These are phyloP conservation scores for Notolepis coatsorum DNA, from an alignment of 2,797 vertebrate genomes.

Conservation along the genomic window DNA sequence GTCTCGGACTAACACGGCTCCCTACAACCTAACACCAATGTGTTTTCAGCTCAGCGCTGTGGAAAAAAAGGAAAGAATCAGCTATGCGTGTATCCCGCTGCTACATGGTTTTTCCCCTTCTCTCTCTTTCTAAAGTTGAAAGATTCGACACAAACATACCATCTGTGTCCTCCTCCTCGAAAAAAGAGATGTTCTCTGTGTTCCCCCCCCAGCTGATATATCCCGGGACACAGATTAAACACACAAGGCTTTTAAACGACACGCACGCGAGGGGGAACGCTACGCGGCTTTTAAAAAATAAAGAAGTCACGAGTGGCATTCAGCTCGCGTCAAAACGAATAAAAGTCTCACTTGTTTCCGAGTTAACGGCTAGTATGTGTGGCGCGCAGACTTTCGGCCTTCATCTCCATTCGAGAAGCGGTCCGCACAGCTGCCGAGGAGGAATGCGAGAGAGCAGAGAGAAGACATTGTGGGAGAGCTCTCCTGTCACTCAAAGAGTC, in stretches of 20 bases:
- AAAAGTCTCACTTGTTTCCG: conserved; percentile 72
- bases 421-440: conserved; percentile 77
- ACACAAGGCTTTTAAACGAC: conserved; percentile 45
- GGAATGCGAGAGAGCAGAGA: conserved; percentile 80
- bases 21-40: conserved; percentile 26
- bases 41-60: neutral
- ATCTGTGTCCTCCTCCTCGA: neutral
- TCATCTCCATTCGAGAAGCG: conserved; percentile 67
- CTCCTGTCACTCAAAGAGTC: conserved; percentile 78
- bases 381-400: conserved; percentile 48
- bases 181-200: conserved; percentile 15
- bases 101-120: conserved; percentile 14
- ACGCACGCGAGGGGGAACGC: too few species aligned
- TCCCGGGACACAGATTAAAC: conserved; percentile 9
- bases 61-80: conserved; percentile 1
- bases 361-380: conserved; percentile 41
- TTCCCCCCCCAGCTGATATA: neutral
- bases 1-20: conserved; percentile 45
- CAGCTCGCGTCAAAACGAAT: conserved; percentile 51
- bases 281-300: conserved; percentile 42
- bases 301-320: conserved; percentile 69
- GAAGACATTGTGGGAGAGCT: conserved; percentile 78
- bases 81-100: neutral
- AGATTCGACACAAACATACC: conserved; percentile 16
- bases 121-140: conserved; percentile 15